Evolutionary conservation across 2,113 vertebrate genomes (phyloP).

Genomic region (Sapajus apella): DNA sequence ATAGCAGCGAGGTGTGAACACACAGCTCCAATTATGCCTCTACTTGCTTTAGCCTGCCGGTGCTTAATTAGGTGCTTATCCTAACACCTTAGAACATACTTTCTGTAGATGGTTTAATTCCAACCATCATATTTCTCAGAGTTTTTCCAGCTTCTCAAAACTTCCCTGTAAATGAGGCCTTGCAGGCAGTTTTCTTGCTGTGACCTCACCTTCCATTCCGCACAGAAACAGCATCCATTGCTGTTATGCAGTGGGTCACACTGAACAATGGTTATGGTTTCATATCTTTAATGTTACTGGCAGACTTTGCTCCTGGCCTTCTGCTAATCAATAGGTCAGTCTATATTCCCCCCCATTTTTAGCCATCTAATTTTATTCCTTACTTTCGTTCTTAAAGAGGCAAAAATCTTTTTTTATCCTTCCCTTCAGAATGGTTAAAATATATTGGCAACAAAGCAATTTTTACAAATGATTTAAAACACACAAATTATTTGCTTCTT

Average conservation of each 20-base stretch:
- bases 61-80: slow-evolving; percentile 67
- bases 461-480: not conserved
- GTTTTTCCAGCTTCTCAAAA: slow-evolving; percentile 38
- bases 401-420: not conserved
- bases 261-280: not conserved
- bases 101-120: not conserved
- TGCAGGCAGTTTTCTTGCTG: not conserved
- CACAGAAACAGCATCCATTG: not conserved
- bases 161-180: not conserved
- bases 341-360: not conserved
- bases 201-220: not conserved
- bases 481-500: not conserved
- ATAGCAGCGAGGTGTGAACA: slow-evolving; percentile 21
- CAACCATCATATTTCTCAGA: not conserved
- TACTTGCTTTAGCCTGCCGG: not conserved
- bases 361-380: not conserved
- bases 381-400: not conserved
- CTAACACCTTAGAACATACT: slow-evolving; percentile 49
- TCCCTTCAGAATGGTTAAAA: not conserved
- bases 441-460: not conserved
- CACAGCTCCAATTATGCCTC: not conserved
- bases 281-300: not conserved
- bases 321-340: not conserved
- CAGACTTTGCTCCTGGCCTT: not conserved
- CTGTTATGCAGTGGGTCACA: not conserved